Evolutionary conservation across 2,113 vertebrate species (phyloP).

Genomic region (Anser cygnoides): DNA sequence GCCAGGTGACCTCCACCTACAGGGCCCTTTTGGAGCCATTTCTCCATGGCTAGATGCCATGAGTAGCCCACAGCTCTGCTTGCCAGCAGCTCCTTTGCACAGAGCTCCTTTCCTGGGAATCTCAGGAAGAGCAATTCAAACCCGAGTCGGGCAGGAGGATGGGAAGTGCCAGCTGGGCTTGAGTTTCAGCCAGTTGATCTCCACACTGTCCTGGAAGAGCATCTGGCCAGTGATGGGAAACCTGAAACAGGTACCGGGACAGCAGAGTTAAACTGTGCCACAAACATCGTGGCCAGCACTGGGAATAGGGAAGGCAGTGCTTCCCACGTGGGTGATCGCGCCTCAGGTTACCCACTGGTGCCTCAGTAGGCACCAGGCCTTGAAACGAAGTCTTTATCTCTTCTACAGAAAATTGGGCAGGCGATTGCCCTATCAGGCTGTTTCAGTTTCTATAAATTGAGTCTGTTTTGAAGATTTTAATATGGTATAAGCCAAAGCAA

Average conservation of each 20-base stretch:
- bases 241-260: not conserved
- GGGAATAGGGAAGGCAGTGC: accelerated
- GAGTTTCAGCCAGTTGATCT: not conserved
- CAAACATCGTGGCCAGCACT: not conserved
- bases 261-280: not conserved
- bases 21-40: not conserved
- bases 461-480: not conserved
- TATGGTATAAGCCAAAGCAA: not conserved
- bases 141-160: not conserved
- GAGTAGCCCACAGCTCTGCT: not conserved
- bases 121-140: not conserved
- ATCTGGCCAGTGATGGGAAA: not conserved
- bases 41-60: not conserved
- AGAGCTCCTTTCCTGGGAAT: not conserved
- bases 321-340: not conserved
- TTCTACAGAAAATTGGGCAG: not conserved
- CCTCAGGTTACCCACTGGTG: not conserved
- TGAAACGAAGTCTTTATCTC: not conserved
- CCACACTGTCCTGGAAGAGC: not conserved
- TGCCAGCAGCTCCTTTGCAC: not conserved
- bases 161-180: not conserved
- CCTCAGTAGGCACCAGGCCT: not conserved
- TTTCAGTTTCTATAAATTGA: not conserved
- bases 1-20: not conserved
- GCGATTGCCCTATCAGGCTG: not conserved